These are phyloP conservation scores for Drosophila tanythrix DNA, from an alignment of 2,888 invertebrate species.

Conservation along the genomic window DNA sequence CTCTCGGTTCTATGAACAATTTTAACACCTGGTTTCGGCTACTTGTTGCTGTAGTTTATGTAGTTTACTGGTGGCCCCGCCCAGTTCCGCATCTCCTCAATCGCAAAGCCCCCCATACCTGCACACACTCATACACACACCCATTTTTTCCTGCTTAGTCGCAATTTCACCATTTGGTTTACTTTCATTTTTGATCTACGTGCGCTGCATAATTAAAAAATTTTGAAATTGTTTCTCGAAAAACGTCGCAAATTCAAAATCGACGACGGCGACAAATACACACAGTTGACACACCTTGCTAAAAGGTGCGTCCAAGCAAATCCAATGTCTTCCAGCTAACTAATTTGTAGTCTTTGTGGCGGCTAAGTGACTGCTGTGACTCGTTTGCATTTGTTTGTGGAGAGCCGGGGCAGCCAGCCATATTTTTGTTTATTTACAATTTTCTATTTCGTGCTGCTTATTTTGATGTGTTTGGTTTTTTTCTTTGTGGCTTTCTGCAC, in stretches of 20 bases:
- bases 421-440: conserved; percentile 39
- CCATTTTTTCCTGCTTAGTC: conserved; percentile 36
- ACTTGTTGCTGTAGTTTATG: conserved; percentile 11
- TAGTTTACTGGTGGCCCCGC: conserved; percentile 21
- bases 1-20: conserved; percentile 24
- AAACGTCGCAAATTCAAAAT: conserved; percentile 58
- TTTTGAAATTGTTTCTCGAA: conserved; percentile 58
- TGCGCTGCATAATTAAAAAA: conserved; percentile 71
- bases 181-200: conserved; percentile 77
- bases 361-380: conserved; percentile 19
- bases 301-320: conserved; percentile 62
- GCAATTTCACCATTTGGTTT: conserved; percentile 75
- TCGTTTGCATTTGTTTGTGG: conserved; percentile 33
- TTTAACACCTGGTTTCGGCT: conserved; percentile 58
- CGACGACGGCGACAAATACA: conserved; percentile 8
- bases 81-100: conserved; percentile 15
- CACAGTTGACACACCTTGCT: conserved; percentile 55
- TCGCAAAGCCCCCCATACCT: conserved; percentile 21
- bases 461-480: conserved; percentile 6
- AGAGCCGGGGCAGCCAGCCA: conserved; percentile 6
- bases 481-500: conserved; percentile 14
- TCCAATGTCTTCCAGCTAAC: conserved; percentile 28
- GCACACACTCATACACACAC: conserved; percentile 19
- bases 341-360: conserved; percentile 55
- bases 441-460: conserved; percentile 21